Conservation (phyloP, 2,888 invertebrate species). For the Reticulitermes lucifugus region DNA sequence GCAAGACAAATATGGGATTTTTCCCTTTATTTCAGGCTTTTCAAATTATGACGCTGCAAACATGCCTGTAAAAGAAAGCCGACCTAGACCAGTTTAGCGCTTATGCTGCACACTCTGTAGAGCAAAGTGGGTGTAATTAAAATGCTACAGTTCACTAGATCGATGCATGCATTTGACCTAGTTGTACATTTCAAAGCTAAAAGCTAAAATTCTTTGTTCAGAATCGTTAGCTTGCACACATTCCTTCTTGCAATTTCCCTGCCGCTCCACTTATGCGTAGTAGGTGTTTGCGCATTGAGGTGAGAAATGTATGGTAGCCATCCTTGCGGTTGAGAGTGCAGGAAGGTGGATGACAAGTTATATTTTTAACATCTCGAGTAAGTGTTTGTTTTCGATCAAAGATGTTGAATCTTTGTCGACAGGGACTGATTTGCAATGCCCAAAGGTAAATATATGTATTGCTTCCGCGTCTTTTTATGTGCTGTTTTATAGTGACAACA, state of each 20-base stretch:
- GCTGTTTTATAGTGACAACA: not conserved
- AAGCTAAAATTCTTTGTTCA: too few relatives aligned
- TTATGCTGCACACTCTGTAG: too few relatives aligned
- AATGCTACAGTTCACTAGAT: too few relatives aligned
- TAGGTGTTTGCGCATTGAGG: constrained; percentile 2
- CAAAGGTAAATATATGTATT: constrained; percentile 60
- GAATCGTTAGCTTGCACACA: too few relatives aligned
- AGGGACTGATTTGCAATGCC: constrained; percentile 59
- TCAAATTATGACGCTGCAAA: too few relatives aligned
- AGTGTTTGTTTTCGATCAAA: constrained; percentile 36
- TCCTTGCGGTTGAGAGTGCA: not conserved
- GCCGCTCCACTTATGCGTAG: not conserved
- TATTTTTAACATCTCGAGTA: not conserved
- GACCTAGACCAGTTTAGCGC: too few relatives aligned
- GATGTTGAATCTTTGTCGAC: constrained; percentile 61
- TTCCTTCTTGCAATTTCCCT: not conserved
- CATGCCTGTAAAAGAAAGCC: too few relatives aligned
- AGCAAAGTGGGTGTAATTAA: too few relatives aligned
- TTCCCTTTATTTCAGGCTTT: too few relatives aligned
- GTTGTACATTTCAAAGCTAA: not conserved
- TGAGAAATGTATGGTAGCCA: not conserved
- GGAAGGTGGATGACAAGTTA: constrained; percentile 15
- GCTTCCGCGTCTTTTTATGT: not conserved
- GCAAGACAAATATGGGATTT: too few relatives aligned
- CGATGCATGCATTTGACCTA: too few relatives aligned